These are phyloP conservation scores for Myotis yumanensis DNA, from an alignment of 2,113 vertebrate species.

Conservation along the genomic window DNA sequence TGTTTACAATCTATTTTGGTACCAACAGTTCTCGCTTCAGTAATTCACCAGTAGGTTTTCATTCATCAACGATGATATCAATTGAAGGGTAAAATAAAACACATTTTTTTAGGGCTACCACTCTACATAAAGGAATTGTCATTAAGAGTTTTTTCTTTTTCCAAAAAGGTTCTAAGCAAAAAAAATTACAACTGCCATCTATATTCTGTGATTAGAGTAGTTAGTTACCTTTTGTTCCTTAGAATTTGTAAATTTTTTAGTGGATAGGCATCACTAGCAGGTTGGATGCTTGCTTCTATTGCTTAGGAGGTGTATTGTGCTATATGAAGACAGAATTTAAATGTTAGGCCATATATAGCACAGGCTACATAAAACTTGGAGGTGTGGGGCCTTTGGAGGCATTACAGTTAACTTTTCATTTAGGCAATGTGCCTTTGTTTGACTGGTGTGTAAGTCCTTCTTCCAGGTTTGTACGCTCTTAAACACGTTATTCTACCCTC, in stretches of 20 bases:
- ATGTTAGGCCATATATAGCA: conserved; percentile 71
- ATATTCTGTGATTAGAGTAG: conserved; percentile 70
- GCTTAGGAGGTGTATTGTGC: conserved; percentile 78
- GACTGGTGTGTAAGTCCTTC: conserved; percentile 80
- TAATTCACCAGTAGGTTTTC: conserved; percentile 89
- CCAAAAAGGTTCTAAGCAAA: conserved; percentile 65
- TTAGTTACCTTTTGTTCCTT: conserved; percentile 79
- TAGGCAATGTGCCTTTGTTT: conserved; percentile 81
- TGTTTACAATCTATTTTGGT: conserved; percentile 51
- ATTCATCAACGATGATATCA: conserved; percentile 35
- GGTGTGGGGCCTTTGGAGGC: conserved; percentile 71
- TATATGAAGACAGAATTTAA: conserved; percentile 69
- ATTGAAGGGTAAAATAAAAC: conserved; percentile 63
- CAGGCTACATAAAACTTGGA: conserved; percentile 63
- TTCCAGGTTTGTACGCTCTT: conserved; percentile 86
- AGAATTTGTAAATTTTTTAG: conserved; percentile 74
- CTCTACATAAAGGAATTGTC: conserved; percentile 76
- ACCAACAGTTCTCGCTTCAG: conserved; percentile 81
- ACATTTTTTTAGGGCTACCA: conserved; percentile 74
- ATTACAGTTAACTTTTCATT: conserved; percentile 80
- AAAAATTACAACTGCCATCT: conserved; percentile 55
- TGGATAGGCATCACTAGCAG: conserved; percentile 75
- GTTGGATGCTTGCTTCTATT: conserved; percentile 80
- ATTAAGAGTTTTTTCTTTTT: conserved; percentile 54
- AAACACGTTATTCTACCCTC: conserved; percentile 79